Evolutionary conservation across 2,888 invertebrate genomes (phyloP).

Genomic region (Drosophila meridionalis): DNA sequence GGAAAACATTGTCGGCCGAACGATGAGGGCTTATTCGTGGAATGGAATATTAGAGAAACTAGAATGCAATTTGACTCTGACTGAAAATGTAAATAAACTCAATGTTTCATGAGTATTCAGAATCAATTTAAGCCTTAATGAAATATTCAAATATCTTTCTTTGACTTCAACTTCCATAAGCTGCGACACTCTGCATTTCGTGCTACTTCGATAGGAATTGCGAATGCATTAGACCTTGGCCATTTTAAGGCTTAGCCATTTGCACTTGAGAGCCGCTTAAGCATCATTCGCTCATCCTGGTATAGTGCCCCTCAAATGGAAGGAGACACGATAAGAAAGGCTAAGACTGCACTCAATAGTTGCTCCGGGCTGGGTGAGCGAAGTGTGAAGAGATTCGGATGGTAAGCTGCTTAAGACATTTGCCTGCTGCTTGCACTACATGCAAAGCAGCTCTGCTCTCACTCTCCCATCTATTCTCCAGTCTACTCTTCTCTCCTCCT

Average conservation of each 20-base stretch:
- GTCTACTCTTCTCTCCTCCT: neutral
- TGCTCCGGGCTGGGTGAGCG: neutral
- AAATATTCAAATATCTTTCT: constrained; percentile 3
- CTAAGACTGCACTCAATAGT: constrained; percentile 45
- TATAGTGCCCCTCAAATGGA: constrained; percentile 29
- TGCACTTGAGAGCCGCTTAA: constrained; percentile 26
- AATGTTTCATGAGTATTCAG: neutral
- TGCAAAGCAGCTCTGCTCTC: constrained; percentile 53
- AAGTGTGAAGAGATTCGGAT: neutral
- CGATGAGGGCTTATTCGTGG: neutral
- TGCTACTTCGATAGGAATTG: neutral
- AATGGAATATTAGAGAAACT: neutral
- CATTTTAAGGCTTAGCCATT: constrained; percentile 23
- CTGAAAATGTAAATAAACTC: neutral
- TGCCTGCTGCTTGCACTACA: constrained; percentile 21
- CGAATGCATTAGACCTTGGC: constrained; percentile 17
- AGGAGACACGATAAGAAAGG: constrained; percentile 41
- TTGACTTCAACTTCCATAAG: neutral
- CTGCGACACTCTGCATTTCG: neutral
- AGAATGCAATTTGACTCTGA: neutral
- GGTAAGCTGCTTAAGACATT: constrained; percentile 48
- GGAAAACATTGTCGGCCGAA: constrained; percentile 7
- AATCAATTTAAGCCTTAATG: neutral
- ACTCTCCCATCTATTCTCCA: neutral
- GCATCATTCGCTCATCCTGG: constrained; percentile 18